phyloP scores from a whole-genome alignment of 2,113 vertebrate species.

The Psammodynastes pulverulentus region DNA sequence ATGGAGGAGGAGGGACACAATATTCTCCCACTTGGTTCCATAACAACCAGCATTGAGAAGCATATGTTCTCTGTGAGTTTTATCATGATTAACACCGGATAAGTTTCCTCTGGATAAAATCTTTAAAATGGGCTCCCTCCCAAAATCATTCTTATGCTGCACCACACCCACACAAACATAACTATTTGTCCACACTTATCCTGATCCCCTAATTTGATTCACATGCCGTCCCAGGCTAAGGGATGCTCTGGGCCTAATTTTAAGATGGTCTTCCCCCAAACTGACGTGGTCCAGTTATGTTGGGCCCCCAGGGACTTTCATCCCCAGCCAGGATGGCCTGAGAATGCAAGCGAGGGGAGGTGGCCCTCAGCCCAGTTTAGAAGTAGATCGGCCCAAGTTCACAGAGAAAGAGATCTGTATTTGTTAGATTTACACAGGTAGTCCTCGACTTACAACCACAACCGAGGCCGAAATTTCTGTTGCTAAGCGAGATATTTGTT shows the following conservation, averaged over 20 bases:
- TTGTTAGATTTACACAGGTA: not conserved
- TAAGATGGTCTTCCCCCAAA: not conserved
- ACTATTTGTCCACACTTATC: not conserved
- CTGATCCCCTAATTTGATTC: not conserved
- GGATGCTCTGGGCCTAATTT: not conserved
- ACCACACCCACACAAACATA: not conserved
- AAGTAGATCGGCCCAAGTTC: not conserved
- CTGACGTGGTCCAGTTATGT: not conserved
- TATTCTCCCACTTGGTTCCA: not conserved
- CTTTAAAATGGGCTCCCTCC: not conserved
- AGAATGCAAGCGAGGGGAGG: not conserved
- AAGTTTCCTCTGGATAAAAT: not conserved
- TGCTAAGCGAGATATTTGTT: no score
- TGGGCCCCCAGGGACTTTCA: not conserved
- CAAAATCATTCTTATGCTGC: not conserved
- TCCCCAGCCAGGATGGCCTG: not conserved
- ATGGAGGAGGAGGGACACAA: not conserved
- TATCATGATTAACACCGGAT: not conserved
- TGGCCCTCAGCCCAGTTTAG: not conserved
- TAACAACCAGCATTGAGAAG: not conserved
- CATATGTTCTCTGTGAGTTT: not conserved
- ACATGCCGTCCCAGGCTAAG: not conserved
- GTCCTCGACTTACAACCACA: no score
- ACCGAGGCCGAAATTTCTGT: no score
- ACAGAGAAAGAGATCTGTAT: not conserved